Base-by-base conservation (phyloP, 2,113 vertebrate genomes). In the Chloroceryle aenea region DNA sequence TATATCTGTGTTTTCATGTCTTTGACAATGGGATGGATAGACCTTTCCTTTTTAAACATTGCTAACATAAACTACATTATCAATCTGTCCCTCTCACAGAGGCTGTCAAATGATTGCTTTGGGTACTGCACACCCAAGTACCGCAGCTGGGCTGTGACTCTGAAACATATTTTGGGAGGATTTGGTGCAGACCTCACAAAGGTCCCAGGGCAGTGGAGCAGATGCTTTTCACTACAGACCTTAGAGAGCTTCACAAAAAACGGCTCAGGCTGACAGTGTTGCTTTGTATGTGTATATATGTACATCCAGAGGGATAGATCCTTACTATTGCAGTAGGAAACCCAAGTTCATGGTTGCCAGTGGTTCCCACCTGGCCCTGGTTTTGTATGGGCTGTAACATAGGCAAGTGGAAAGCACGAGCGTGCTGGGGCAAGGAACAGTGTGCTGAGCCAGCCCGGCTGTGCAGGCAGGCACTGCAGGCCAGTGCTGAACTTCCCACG, bases 281-380 rank as follows among this genome's bases (percentile, higher is more conserved):
- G 69, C 69, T 56, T 30, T 32, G 20, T 36, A 2, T 2, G 1
- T 10, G 2, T 48, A 1, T 42, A 5, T 27, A 3, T 19, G 42
- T 53, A 48, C 7, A 23, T 32, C 2, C 10, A 29, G 17, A 26
- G 26, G 26, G 21, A 21, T 85, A 50, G 25, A 2, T 21, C n/a
- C 79, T 90, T 78, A 34, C 23, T 53, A 1, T 26, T 73, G 69
- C 64, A 62, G 14, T 22, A 48, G 34, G 63, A 85, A 23, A 4
- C 17, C 27, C 58, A 71, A 56, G 43, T 50, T 77, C 27, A 20
- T 25, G 2, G 23, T 52, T 52, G 9, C 50, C 69, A 25, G 36
- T n/a, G 27, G 32, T 79, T 92, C 38, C 79, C 32, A n/a, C n/a
- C 36, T 73, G 67, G 27, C 36, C 32, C 52, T 63, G 66, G 9